Base-by-base conservation (phyloP, 2,797 vertebrate species). In the Myotis vivesi region DNA sequence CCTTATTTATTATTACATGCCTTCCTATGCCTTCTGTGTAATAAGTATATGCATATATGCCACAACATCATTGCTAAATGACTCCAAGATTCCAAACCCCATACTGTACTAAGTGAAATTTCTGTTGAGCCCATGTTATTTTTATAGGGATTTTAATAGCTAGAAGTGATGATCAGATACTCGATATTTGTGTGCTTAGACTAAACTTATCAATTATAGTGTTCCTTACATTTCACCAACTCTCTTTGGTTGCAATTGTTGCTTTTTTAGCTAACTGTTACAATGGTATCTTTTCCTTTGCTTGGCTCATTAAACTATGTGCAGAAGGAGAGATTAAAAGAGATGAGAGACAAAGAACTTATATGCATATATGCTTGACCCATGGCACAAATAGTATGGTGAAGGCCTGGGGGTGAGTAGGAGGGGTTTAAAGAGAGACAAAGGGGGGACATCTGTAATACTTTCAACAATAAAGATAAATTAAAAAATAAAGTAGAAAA, bases 131-230 rank as follows among this genome's bases (percentile, higher is more conserved):
- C 10, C 38, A 72, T 87, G 92, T 96, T 93, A 49, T 86, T 94
- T 89, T 94, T 93, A 80, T 81, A 77, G 49, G 22, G n/a, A 94
- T 85, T 87, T 94, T 87, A 89, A 87, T 84, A 84, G 89, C 89
- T 80, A 89, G 71, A 95, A 72, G 64, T 89, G 44, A 80, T 87
- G 51, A 84, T 94, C 53, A 88, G 73, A 73, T 82, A 75, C 44
- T 83, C 38, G 33, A 69, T 55, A 91, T 87, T 76, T 90, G 25
- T 95, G 72, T 89, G 53, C 64, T 95, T 90, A 76, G 6, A 81
- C 72, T 90, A 90, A 89, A 68, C 16, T 62, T 85, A 92, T n/a
- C 15, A 64, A 90, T 71, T 88, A 44, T 85, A 71, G 71, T 75
- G 55, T 59, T 88, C 19, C 9, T 91, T 92, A 22, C 28, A 72